Evolutionary conservation across 2,888 invertebrate genomes (phyloP).

Genomic region (Beris morrisii): DNA sequence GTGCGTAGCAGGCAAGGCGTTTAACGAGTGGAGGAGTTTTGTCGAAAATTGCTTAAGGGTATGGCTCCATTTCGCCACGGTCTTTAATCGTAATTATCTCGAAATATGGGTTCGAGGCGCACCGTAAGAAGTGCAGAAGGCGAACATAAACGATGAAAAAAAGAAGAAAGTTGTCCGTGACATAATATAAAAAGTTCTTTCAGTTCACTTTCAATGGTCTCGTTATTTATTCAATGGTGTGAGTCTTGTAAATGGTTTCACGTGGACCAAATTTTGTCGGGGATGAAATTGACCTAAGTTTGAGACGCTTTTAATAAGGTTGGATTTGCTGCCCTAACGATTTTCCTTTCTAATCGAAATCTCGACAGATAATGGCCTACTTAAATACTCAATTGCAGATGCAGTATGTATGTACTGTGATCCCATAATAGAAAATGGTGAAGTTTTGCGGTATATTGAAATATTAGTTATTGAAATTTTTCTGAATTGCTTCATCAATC

Average conservation of each 20-base stretch:
- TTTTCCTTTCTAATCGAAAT: background rate
- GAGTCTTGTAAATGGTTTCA: conserved; percentile 16
- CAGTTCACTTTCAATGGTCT: background rate
- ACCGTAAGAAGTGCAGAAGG: conserved; percentile 14
- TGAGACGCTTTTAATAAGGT: conserved; percentile 33
- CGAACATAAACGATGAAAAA: conserved; percentile 9
- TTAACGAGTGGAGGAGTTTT: background rate
- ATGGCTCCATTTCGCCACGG: conserved; percentile 29
- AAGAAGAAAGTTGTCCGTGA: conserved; percentile 28
- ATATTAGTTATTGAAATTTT: too few relatives aligned
- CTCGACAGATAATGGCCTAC: too few relatives aligned
- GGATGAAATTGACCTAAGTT: conserved; percentile 31
- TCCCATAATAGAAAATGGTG: too few relatives aligned
- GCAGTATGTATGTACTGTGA: too few relatives aligned
- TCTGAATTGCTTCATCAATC: too few relatives aligned
- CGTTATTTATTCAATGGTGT: conserved; percentile 15
- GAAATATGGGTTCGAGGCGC: background rate
- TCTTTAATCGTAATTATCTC: conserved; percentile 35
- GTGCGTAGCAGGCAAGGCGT: background rate
- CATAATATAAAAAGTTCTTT: conserved; percentile 30
- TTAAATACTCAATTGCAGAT: too few relatives aligned
- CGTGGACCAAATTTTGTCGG: conserved; percentile 19
- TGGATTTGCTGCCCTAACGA: conserved; percentile 13
- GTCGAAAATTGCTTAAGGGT: conserved; percentile 32
- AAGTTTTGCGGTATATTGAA: too few relatives aligned